A percentile compares a stretch with the other conserved stretches of the same genome.
Conservation (phyloP, 2,888 invertebrate species). For the Plutella xylostella region DNA sequence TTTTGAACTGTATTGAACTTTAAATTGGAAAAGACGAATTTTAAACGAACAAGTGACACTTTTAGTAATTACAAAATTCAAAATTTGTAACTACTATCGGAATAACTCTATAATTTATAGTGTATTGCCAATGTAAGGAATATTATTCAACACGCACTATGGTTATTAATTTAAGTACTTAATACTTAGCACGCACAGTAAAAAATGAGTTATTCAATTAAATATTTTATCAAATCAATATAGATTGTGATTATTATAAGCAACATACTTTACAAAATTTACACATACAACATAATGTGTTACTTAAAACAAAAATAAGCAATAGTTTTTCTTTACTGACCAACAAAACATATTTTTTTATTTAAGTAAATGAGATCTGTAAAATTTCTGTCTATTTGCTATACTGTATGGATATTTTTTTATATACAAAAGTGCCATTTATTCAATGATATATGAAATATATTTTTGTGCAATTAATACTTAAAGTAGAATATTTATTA, state of each 20-base stretch:
- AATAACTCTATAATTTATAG: too few species aligned
- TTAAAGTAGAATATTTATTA: constrained; percentile 53
- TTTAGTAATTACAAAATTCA: background rate
- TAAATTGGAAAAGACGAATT: background rate
- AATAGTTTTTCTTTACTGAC: background rate
- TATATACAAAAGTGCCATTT: constrained; percentile 55
- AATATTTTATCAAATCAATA: constrained; percentile 21
- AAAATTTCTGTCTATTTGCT: constrained; percentile 37
- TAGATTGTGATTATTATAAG: too few species aligned
- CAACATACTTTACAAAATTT: background rate
- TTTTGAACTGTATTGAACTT: too few species aligned
- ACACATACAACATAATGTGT: background rate
- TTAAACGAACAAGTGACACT: background rate
- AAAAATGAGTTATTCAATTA: constrained; percentile 11
- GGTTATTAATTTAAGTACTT: background rate
- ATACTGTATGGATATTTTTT: constrained; percentile 15
- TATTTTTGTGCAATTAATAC: constrained; percentile 45
- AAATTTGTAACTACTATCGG: background rate
- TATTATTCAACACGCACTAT: too few species aligned
- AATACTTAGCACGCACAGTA: constrained; percentile 28
- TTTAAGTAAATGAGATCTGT: constrained; percentile 21
- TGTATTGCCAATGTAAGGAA: too few species aligned
- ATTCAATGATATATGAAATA: constrained; percentile 20
- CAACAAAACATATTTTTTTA: background rate
- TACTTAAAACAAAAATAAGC: background rate